Evolutionary conservation across 2,888 invertebrate genomes (phyloP).

Genomic region (Drosophila yooni): DNA sequence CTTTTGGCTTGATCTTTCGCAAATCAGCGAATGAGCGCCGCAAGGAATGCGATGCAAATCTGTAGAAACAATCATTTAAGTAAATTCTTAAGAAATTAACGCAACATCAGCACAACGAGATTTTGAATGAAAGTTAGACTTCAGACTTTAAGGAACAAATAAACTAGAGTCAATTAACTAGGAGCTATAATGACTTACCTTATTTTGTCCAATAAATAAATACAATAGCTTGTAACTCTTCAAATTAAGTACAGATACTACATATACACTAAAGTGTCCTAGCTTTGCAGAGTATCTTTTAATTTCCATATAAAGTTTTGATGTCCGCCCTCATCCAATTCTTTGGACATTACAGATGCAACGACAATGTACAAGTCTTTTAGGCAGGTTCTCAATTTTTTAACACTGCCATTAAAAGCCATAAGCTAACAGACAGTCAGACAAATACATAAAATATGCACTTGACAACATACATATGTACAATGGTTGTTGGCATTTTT

Average conservation of each 20-base stretch:
- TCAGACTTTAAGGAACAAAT: neutral
- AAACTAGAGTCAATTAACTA: neutral
- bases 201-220: neutral
- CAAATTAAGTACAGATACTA: neutral
- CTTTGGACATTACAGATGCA: neutral
- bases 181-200: neutral
- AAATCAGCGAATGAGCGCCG: neutral
- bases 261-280: neutral
- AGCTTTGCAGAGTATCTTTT: no score
- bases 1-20: neutral
- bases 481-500: constrained; percentile 1
- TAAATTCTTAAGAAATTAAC: neutral
- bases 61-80: neutral
- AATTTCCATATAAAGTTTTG: no score
- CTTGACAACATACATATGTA: constrained; percentile 14
- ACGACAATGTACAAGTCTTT: neutral
- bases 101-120: neutral
- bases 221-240: neutral
- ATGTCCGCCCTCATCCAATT: neutral
- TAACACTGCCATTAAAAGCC: constrained; percentile 14
- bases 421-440: constrained; percentile 8
- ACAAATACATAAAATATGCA: constrained; percentile 11
- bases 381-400: constrained; percentile 1
- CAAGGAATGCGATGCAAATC: constrained; percentile 13
- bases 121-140: neutral